Base-by-base conservation (phyloP, 2,888 invertebrate species). In the Trachelus tabidus region DNA sequence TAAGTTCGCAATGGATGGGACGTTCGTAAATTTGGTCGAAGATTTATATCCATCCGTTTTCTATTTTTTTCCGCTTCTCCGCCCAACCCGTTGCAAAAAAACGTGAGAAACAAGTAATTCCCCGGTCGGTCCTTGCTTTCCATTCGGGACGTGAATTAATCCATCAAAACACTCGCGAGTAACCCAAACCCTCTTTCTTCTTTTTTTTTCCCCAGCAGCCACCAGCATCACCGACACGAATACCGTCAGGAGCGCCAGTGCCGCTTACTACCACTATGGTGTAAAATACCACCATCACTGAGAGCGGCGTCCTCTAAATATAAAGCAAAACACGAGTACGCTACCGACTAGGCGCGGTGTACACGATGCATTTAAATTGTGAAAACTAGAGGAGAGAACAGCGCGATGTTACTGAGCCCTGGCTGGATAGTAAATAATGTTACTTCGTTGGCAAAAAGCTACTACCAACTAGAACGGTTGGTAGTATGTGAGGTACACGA, bases 81-180 rank as follows among this genome's bases (percentile, higher is more conserved):
- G 0, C 0, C 9, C 56, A 23, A 15, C 56, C 23, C 23, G 23
- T 23, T 56, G 56, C 23, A 56, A 56, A 56, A 81, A 76, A 82
- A 83, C 35, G 84, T 86, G 86, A 81, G 77, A 79, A 85, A 84
- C 81, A 79, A 83, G 81, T 80, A 84, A 83, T 83, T 81, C 81
- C 80, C 81, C 82, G 83, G 84, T 83, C 84, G 77, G 85, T 85
- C 84, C 83, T 85, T 83, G 85, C 88, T 83, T 88, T 90, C 89
- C 85, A 84, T 85, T 89, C 85, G 82, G 83, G 85, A 87, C 85
- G 84, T 84, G 88, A 89, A 89, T 90, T 90, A 89, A 89, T 90
- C 88, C 88, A 90, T 89, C 89, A 89, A 88, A 88, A 88, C 85
- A 84, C 84, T 84, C 85, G 84, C 85, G 79, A 83, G 82, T 83